Base-by-base conservation (phyloP, 2,113 vertebrate genomes). In the Accipiter virgatus region DNA sequence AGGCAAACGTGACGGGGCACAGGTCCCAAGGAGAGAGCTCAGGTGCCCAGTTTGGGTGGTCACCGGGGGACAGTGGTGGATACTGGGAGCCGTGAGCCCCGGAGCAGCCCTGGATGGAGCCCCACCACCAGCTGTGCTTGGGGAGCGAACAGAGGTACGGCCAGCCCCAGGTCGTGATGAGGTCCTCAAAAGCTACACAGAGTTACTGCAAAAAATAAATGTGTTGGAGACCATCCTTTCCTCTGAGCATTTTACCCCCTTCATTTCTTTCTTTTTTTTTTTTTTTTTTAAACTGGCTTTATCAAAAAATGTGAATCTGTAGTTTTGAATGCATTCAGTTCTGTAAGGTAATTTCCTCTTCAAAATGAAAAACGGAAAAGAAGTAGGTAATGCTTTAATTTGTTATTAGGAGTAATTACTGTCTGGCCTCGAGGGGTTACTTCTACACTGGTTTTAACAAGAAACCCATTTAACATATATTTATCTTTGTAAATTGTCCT, bases 351-450 rank as follows among this genome's bases (percentile, higher is more conserved):
- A 98, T 98, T 99, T 98, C 97, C 96, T 95, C 86, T 75, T 97
- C 95, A 95, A 98, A 98, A 98, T 98, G 96, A 98, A 98, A 98
- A 98, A 95, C 31, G 81, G 94, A 98, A 98, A 98, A 98, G 95
- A 97, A 96, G 92, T 96, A 98, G 96, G 97, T 98, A 98, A 98
- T 98, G 96, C 96, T 98, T 98, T 98, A 98, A 98, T 98, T 98
- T 98, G 97, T 98, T 98, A 98, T 98, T 98, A 98, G 97, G 96
- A 98, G 98, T 98, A 99, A 99, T 99, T 99, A 98, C 94, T 98
- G 91, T 95, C 97, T 98, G 97, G 97, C 98, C 97, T 96, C 86
- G 19, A 98, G 98, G 96, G 98, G 98, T 98, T 98, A 98, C 94
- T 97, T 98, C 96, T 97, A 88, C 93, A 96, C 96, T 98, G 98